A percentile compares a stretch with the other conserved stretches of the same genome.
Evolutionary conservation across 2,113 vertebrate species (phyloP).

Genomic region (Bagarius yarrelli): DNA sequence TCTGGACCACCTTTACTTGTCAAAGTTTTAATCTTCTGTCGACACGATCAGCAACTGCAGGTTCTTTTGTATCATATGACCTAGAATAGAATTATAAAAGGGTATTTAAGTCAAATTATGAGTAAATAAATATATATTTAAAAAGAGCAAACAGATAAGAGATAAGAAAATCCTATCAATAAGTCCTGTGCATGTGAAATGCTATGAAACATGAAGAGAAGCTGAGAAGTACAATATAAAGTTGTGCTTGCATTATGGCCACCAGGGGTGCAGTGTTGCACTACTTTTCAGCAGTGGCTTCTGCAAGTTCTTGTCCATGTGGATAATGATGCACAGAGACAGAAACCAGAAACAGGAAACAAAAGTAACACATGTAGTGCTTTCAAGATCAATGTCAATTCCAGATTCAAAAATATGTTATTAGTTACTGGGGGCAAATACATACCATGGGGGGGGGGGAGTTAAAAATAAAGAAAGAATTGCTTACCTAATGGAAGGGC

Average conservation of each 20-base stretch:
- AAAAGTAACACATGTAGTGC: not conserved
- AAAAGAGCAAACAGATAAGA: too few relatives aligned
- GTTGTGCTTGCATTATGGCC: constrained; percentile 10
- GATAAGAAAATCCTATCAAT: not conserved
- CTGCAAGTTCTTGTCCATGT: constrained; percentile 13
- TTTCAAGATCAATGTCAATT: constrained; percentile 10
- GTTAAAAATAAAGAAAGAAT: not conserved
- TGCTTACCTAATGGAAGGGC: not conserved
- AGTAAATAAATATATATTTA: not conserved
- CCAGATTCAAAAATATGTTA: not conserved
- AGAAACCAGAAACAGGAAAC: constrained; percentile 26
- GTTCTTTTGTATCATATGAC: constrained; percentile 41
- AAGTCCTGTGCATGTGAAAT: not conserved
- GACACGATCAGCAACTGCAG: constrained; percentile 7
- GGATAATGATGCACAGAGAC: constrained; percentile 2
- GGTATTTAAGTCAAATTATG: not conserved
- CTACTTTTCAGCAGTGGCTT: constrained; percentile 33
- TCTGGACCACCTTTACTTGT: constrained; percentile 80
- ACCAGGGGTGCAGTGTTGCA: constrained; percentile 57
- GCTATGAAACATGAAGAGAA: not conserved
- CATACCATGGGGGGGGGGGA: not conserved
- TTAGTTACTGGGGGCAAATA: not conserved
- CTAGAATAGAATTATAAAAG: constrained; percentile 3
- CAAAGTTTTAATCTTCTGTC: constrained; percentile 64
- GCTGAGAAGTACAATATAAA: not conserved